Evolutionary conservation across 2,797 vertebrate species (phyloP).

Genomic region (Macrochelys suwanniensis): DNA sequence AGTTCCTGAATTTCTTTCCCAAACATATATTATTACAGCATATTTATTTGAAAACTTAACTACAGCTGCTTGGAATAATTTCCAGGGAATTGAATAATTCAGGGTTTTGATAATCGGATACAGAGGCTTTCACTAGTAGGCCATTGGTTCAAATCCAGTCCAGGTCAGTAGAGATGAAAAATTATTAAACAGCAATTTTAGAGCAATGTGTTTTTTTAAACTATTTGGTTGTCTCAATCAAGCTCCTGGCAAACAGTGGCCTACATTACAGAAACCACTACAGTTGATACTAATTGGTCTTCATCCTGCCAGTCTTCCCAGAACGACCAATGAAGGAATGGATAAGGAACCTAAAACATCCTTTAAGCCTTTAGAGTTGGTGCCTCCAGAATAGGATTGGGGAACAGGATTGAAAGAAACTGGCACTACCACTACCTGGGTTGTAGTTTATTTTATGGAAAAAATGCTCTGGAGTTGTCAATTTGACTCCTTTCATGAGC

Average conservation of each 20-base stretch:
- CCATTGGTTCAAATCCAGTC: not conserved
- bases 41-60: not conserved
- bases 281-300: not conserved
- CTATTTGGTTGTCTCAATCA: not conserved
- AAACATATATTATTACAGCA: not conserved
- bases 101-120: not conserved
- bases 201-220: not conserved
- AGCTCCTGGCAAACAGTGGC: not conserved
- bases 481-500: fast-evolving
- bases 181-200: not conserved
- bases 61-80: not conserved
- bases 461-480: fast-evolving
- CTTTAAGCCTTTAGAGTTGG: not conserved
- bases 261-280: not conserved
- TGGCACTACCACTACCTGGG: not conserved
- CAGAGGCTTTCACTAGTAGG: not conserved
- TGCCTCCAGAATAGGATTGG: not conserved
- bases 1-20: not conserved
- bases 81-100: not conserved
- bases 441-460: not conserved
- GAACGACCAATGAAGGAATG: fast-evolving
- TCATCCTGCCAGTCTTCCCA: not conserved
- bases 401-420: not conserved
- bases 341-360: not conserved
- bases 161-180: not conserved